Base-by-base conservation (phyloP, 2,888 invertebrate genomes). In the Drosophila ustulata region DNA sequence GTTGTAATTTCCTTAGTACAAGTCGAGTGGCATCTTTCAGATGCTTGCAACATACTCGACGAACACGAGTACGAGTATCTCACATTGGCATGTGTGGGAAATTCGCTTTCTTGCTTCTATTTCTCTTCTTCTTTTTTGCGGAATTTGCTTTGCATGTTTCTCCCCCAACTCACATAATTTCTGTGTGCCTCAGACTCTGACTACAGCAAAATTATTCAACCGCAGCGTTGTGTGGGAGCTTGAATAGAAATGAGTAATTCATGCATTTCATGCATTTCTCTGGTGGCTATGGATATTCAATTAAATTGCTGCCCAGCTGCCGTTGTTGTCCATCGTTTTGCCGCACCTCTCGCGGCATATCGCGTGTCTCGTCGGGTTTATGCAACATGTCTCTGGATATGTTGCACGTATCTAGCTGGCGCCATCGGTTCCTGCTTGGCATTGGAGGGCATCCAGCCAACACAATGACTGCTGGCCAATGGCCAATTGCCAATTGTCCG, bases 401-500 rank as follows among this genome's bases (percentile, higher is more conserved):
- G 39, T 65, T 43, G 56, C 49, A 41, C 45, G 59, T 72, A 75
- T 70, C 70, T 71, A 49, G 13, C 43, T 46, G 65, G 9, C 49
- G 37, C 26, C 49, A 77, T 75, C 66, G 81, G 89, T 90, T 90
- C 88, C 90, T 81, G 87, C 64, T 80, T 91, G 90, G 78, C 89
- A 83, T 87, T 89, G 90, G 90, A 89, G 80, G 78, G 88, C 73
- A 63, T 51, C 67, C 66, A 55, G 37, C n/a, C n/a, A 39, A 28
- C 28, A 28, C 47, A 57, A 34, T 34, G 41, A 55, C 32, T 37
- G 37, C 37, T 37, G n/a, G 43, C 18, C 45, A 68, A 69, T 68
- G 75, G 62, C 71, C 61, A 53, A 56, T 58, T 45, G 65, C 52
- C 68, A 56, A 57, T 61, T 30, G 63, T 30, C 28, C 56, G 64